These are phyloP conservation scores for Troilus luridus DNA, from an alignment of 2,888 invertebrate genomes.

Conservation along the genomic window DNA sequence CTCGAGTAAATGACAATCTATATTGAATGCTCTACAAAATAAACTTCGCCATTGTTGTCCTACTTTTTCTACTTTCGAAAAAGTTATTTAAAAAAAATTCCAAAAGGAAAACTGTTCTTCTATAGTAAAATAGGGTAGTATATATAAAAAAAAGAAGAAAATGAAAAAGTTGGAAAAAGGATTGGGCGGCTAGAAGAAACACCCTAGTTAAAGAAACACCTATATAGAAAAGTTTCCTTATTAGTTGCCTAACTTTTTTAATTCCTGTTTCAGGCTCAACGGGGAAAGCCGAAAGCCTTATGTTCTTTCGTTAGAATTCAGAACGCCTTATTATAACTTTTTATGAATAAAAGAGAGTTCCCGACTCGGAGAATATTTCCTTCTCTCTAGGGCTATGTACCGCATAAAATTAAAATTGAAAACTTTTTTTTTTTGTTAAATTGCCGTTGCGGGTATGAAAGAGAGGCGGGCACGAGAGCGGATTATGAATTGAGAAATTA, in stretches of 20 bases:
- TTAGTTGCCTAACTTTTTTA: conserved; percentile 59
- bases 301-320: conserved; percentile 59
- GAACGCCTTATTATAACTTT: conserved; percentile 59
- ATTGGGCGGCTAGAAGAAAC: background rate
- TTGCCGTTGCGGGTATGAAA: conserved; percentile 3
- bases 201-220: conserved; percentile 56
- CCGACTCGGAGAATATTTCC: background rate
- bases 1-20: background rate
- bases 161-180: conserved; percentile 35
- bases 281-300: background rate
- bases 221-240: conserved; percentile 53
- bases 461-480: background rate
- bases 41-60: background rate
- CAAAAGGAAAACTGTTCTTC: background rate
- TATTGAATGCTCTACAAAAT: background rate
- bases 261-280: conserved; percentile 41
- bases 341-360: conserved; percentile 57
- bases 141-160: background rate
- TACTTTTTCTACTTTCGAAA: conserved; percentile 1
- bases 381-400: conserved; percentile 12
- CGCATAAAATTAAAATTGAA: conserved; percentile 59
- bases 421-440: conserved; percentile 47
- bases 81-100: background rate
- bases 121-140: conserved; percentile 10
- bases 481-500: conserved; percentile 41